Evolutionary conservation across 2,888 invertebrate species (phyloP).

Genomic region (Papilio elwesi): DNA sequence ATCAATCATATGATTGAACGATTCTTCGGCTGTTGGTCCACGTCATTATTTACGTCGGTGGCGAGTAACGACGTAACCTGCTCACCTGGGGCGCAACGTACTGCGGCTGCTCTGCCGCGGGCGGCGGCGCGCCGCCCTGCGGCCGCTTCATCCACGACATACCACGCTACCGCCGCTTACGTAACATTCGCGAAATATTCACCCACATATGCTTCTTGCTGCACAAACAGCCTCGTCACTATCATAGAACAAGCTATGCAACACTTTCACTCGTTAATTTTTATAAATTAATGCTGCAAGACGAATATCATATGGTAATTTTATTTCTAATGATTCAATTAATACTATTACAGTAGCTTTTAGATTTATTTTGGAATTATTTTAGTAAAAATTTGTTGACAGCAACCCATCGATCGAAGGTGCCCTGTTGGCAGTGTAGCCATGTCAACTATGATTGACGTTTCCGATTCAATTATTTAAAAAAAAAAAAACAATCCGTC

Average conservation of each 20-base stretch:
- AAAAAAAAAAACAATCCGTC: not conserved
- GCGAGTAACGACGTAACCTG: constrained; percentile 59
- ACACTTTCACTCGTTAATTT: constrained; percentile 71
- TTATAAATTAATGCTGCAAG: constrained; percentile 35
- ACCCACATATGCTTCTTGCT: constrained; percentile 71
- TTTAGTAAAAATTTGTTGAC: constrained; percentile 73
- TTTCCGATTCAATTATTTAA: constrained; percentile 10
- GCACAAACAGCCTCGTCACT: constrained; percentile 71
- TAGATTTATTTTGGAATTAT: constrained; percentile 61
- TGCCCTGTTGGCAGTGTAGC: constrained; percentile 83
- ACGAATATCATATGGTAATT: not conserved
- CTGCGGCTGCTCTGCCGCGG: constrained; percentile 61
- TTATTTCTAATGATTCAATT: constrained; percentile 9
- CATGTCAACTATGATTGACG: constrained; percentile 50
- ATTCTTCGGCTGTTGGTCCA: constrained; percentile 57
- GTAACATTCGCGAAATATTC: constrained; percentile 73
- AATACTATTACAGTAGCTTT: constrained; percentile 22
- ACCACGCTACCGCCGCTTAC: constrained; percentile 69
- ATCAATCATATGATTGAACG: constrained; percentile 56
- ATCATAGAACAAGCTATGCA: constrained; percentile 63
- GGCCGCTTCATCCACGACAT: constrained; percentile 82
- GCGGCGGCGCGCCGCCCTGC: constrained; percentile 61
- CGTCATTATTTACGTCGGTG: constrained; percentile 77
- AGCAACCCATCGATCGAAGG: constrained; percentile 82
- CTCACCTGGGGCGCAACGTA: constrained; percentile 72